Percentiles rank a stretch among this genome's conserved stretches.
These are phyloP conservation scores for Helicolenus hilgendorfi DNA, from an alignment of 2,797 vertebrate genomes.

Conservation along the genomic window DNA sequence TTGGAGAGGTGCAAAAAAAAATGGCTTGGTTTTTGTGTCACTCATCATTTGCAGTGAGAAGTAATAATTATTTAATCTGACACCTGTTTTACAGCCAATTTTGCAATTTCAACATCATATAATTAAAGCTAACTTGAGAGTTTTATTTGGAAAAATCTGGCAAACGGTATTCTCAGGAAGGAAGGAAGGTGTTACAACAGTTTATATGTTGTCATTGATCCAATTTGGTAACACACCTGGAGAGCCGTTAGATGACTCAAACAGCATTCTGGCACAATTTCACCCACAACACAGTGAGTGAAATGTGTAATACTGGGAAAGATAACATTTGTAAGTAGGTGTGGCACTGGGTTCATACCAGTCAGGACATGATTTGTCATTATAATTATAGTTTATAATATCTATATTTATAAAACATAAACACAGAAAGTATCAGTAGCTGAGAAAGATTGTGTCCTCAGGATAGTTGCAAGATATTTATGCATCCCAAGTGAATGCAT, in stretches of 20 bases:
- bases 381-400: neutral
- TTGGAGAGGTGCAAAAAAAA: neutral
- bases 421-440: neutral
- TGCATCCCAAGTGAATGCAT: neutral
- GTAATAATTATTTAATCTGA: neutral
- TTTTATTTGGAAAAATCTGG: neutral
- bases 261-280: slow-evolving; percentile 30
- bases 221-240: slow-evolving; percentile 14
- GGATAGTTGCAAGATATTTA: neutral
- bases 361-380: neutral
- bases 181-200: neutral
- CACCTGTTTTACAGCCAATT: neutral
- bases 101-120: neutral
- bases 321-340: neutral
- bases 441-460: neutral
- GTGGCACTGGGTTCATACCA: neutral
- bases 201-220: slow-evolving; percentile 31
- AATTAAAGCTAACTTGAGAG: neutral
- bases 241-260: slow-evolving; percentile 23
- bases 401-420: neutral
- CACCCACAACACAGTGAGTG: slow-evolving; percentile 35
- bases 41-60: neutral
- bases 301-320: neutral
- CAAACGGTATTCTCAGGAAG: neutral
- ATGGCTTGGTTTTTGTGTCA: neutral